phyloP scores from a whole-genome alignment of 2,888 invertebrate genomes.

The Halictus quadricinctus region DNA sequence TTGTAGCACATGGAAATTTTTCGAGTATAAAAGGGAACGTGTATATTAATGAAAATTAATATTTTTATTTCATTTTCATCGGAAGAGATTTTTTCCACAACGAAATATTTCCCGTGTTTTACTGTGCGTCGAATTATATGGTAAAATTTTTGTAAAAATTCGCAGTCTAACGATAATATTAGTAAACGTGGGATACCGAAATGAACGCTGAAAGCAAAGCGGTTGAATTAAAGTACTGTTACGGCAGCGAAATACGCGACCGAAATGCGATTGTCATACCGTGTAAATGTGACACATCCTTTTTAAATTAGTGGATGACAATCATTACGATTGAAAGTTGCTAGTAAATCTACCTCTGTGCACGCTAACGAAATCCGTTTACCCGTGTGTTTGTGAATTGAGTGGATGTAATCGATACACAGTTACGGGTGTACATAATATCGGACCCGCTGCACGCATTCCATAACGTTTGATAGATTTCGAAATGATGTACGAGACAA shows the following conservation, averaged over 20 bases:
- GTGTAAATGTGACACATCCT: background rate
- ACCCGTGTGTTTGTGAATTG: background rate
- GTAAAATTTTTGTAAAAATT: background rate
- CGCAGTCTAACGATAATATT: background rate
- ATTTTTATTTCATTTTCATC: background rate
- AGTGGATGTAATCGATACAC: constrained; percentile 1
- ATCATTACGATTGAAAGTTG: background rate
- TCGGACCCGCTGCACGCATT: background rate
- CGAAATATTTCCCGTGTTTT: background rate
- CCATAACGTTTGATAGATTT: background rate
- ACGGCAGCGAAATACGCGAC: background rate
- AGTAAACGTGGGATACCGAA: background rate
- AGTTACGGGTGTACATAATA: background rate
- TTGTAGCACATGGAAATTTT: no score
- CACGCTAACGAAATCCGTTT: background rate
- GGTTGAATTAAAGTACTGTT: background rate
- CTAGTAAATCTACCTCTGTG: background rate
- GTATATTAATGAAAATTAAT: background rate
- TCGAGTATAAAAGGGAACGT: no score
- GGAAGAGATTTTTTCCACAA: no score
- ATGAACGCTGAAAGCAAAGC: background rate
- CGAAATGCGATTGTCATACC: background rate
- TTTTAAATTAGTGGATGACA: background rate
- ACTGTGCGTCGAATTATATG: background rate
- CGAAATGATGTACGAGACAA: background rate